phyloP scores from a whole-genome alignment of 2,888 invertebrate genomes.

The Oeneis ivallda region DNA sequence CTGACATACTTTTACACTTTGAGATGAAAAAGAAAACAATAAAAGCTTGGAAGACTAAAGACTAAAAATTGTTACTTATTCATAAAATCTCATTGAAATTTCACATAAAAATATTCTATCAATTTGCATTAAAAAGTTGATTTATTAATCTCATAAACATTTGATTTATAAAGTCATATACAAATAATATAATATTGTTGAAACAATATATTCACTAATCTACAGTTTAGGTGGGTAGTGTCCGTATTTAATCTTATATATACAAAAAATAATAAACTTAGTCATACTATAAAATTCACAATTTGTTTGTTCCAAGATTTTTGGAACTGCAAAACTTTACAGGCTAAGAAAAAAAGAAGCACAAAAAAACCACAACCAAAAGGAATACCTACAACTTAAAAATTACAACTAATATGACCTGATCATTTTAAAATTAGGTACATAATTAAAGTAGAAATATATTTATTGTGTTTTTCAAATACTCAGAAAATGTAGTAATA shows the following conservation, averaged over 20 bases:
- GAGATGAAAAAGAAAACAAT: neutral
- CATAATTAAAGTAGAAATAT: neutral
- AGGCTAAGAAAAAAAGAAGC: conserved; percentile 17
- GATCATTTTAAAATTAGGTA: conserved; percentile 2
- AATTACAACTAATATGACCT: conserved; percentile 29
- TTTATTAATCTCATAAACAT: conserved; percentile 20
- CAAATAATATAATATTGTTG: conserved; percentile 37
- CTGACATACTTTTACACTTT: neutral
- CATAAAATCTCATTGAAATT: conserved; percentile 6
- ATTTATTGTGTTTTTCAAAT: neutral
- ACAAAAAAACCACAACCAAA: conserved; percentile 43
- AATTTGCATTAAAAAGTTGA: conserved; percentile 6
- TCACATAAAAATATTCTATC: conserved; percentile 4
- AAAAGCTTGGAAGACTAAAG: conserved; percentile 36
- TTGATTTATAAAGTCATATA: conserved; percentile 30
- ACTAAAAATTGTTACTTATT: conserved; percentile 29
- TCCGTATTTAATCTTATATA: conserved; percentile 69
- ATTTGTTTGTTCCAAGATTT: conserved; percentile 29
- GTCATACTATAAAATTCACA: conserved; percentile 35
- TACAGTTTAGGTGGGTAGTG: conserved; percentile 75
- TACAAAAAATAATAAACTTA: conserved; percentile 51
- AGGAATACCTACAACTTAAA: conserved; percentile 15
- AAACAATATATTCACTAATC: conserved; percentile 51
- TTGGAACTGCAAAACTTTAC: conserved; percentile 29
- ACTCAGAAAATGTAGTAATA: neutral